Evolutionary conservation across 2,888 invertebrate genomes (phyloP).

Genomic region (Erebia aethiops): DNA sequence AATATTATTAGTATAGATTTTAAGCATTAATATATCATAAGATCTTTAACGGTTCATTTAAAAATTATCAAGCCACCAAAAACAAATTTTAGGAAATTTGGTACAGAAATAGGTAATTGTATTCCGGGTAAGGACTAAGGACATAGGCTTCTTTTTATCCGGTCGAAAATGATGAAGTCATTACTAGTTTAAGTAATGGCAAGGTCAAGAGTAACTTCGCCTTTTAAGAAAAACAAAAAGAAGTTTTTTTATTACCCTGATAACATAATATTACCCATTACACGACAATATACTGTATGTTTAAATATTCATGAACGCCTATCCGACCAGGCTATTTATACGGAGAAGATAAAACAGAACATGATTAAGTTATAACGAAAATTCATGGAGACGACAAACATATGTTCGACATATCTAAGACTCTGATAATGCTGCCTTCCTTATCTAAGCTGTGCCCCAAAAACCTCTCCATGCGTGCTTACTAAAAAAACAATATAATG

Average conservation of each 20-base stretch:
- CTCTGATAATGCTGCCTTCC: constrained; percentile 16
- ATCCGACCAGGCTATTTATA: constrained; percentile 15
- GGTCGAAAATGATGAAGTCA: too few species aligned
- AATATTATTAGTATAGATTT: too few species aligned
- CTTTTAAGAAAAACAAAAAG: neutral
- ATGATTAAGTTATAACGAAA: constrained; percentile 18
- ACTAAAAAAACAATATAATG: constrained; percentile 47
- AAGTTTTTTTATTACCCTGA: neutral
- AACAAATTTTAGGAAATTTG: too few species aligned
- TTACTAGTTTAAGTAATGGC: too few species aligned
- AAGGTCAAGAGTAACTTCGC: neutral
- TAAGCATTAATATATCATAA: too few species aligned
- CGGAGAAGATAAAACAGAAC: constrained; percentile 23
- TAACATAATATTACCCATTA: neutral
- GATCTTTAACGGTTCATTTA: too few species aligned
- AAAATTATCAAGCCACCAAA: too few species aligned
- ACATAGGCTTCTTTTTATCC: too few species aligned
- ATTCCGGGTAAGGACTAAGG: too few species aligned
- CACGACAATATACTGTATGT: neutral
- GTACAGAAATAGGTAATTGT: too few species aligned
- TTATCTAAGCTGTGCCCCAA: constrained; percentile 36
- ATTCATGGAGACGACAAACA: constrained; percentile 13
- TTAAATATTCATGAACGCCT: constrained; percentile 23
- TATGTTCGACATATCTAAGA: constrained; percentile 19
- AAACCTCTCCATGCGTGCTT: constrained; percentile 40